These are phyloP conservation scores for Watsonalla binaria DNA, from an alignment of 2,888 invertebrate genomes.

Conservation along the genomic window DNA sequence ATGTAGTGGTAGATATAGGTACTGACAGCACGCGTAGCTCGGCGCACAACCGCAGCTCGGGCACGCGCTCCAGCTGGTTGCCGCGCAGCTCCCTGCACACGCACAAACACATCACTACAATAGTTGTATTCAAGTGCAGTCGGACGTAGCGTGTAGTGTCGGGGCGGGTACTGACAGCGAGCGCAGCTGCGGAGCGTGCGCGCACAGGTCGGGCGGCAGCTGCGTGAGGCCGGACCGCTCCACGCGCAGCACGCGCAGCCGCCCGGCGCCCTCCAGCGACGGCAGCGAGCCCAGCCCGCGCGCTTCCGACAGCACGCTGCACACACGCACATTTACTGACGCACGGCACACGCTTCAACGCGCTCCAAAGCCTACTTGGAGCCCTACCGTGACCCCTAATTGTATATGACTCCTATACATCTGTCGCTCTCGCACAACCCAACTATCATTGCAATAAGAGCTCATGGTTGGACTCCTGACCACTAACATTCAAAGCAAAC, in stretches of 20 bases:
- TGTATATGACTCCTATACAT: too few relatives aligned
- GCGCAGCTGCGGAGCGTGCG: slow-evolving; percentile 86
- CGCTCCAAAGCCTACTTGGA: too few relatives aligned
- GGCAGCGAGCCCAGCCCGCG: slow-evolving; percentile 89
- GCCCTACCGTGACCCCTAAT: too few relatives aligned
- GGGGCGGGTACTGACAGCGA: slow-evolving; percentile 84
- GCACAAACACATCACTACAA: neutral
- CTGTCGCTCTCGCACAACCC: too few relatives aligned
- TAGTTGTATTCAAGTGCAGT: neutral
- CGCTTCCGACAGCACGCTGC: slow-evolving; percentile 92
- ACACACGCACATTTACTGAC: slow-evolving; percentile 5
- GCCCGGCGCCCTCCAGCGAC: slow-evolving; percentile 86
- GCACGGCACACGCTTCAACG: neutral
- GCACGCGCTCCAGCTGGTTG: slow-evolving; percentile 84
- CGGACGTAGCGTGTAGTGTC: neutral
- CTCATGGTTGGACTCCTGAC: too few relatives aligned
- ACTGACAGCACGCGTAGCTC: slow-evolving; percentile 93
- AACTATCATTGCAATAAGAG: too few relatives aligned
- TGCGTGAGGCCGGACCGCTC: slow-evolving; percentile 92
- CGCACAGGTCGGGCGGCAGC: slow-evolving; percentile 87
- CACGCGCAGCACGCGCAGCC: slow-evolving; percentile 88
- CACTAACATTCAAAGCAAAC: too few relatives aligned
- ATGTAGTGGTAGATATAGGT: slow-evolving; percentile 8
- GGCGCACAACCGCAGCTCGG: slow-evolving; percentile 86
- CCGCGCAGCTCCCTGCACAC: neutral